Conservation (phyloP, 2,797 vertebrate genomes). For the Pelochelys cantorii region DNA sequence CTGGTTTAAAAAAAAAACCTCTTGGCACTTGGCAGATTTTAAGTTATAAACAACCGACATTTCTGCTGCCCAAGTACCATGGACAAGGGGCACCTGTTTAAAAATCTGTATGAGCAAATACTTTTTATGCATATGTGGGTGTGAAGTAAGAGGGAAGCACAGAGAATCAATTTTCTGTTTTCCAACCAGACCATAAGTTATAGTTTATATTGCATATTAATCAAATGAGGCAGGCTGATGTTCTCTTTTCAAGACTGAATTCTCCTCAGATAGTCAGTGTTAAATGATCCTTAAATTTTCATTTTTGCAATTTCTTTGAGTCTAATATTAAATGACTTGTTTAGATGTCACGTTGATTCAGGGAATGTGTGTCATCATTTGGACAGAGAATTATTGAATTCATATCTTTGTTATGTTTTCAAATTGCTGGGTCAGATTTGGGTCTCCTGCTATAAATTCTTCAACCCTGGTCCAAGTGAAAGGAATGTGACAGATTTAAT, state of each 20-base stretch:
- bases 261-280: constrained; percentile 49
- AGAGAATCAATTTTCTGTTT: constrained; percentile 32
- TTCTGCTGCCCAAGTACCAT: constrained; percentile 40
- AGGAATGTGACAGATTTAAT: constrained; percentile 88
- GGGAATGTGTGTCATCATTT: constrained; percentile 70
- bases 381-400: constrained; percentile 81
- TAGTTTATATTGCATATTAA: constrained; percentile 59
- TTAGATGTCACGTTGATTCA: constrained; percentile 68
- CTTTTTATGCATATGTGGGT: constrained; percentile 33
- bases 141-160: not conserved
- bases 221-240: constrained; percentile 16
- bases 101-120: constrained; percentile 34
- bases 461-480: constrained; percentile 77
- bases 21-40: constrained; percentile 2
- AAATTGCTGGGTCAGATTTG: constrained; percentile 82
- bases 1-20: not conserved
- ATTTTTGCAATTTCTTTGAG: constrained; percentile 72
- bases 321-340: constrained; percentile 72
- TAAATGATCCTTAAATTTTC: constrained; percentile 69
- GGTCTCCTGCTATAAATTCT: constrained; percentile 82
- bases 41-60: constrained; percentile 11
- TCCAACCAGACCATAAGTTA: constrained; percentile 58
- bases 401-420: constrained; percentile 83
- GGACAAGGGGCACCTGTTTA: not conserved
- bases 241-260: constrained; percentile 33